Evolutionary conservation across 2,888 invertebrate genomes (phyloP), one percentile per base, ranked within the genome.

Genomic region (Plemyria rubiginata): DNA sequence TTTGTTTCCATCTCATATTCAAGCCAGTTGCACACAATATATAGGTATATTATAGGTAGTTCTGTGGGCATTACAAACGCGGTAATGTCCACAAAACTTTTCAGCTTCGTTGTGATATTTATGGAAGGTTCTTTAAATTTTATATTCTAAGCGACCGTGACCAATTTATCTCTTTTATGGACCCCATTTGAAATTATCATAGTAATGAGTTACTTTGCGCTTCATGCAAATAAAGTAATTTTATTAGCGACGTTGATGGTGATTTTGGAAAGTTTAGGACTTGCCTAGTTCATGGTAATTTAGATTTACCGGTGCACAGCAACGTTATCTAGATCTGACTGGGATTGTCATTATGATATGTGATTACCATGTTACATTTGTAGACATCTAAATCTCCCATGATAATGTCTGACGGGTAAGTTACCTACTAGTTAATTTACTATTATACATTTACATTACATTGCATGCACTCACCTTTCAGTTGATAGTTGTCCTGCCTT

Each of bases 251-350:
- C 61, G 63, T 60, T 70, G 58, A 51, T 67, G 65, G 62, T 67
- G 67, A 60, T 70, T 69, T 63, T 11, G 51, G 58, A 54, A 52
- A 46, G 62, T 49, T 56, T 66, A 56, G 55, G 49, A 29, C 40
- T 46, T 41, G 4, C 45, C 32, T 65, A 36, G 45, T 51, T 56
- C 62, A 59, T 66, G 11, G 60, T 60, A 66, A 62, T 65, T 68
- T 67, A 72, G 71, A 73, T 73, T 64, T 68, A 66, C 61, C 67
- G 54, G 61, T 62, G 57, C 70, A 71, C 66, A 68, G 46, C 73
- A 60, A 58, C 59, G 70, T 74, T 73, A 79, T 78, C 75, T 70
- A 71, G 76, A 77, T 75, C 71, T 67, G 52, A 46, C 60, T 49
- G 36, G 53, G 53, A 49, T 40, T 53, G 46, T 65, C 62, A 62